Base-by-base conservation (phyloP, 2,113 vertebrate species). In the Porphyrio hochstetteri region DNA sequence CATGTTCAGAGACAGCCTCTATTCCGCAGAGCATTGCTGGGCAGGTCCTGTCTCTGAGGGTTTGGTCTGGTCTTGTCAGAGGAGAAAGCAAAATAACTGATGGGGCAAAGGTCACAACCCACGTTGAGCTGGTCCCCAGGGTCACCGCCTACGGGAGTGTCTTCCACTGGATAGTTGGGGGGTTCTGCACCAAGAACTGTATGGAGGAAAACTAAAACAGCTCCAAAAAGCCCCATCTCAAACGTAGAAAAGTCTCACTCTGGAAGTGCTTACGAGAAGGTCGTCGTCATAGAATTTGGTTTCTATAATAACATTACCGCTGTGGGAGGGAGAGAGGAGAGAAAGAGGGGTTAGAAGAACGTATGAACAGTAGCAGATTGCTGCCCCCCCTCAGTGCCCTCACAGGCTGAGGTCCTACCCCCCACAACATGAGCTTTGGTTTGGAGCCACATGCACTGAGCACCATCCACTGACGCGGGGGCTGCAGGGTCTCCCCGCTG, bases 251-350 rank as follows among this genome's bases (percentile, higher is more conserved):
- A 99, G 99, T 96, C 99, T 99, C 97, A 99, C 99, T 97, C 98
- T 98, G 94, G 99, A 99, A 91, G 99, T 99, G 98, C 99, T 99
- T 97, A 99, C 99, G 3, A 99, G 99, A 96, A 99, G 99, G 52
- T 99, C 98, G 14, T 99, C 99, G 27, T 99, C 99, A 84, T 98
- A 99, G 98, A 99, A 99, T 98, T 99, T 99, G 84, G 99, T 99
- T 98, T 99, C 99, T 98, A 99, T 99, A 97, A 99, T 99, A 94
- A 99, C 99, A 69, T 99, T 99, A 78, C 99, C 99, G 71, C 99
- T 99, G 98, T 13, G 95, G 92, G 89, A 56, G 95, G 63, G 93
- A 56, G 96, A 75, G 88, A 90, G 33, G 92, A 94, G 40, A 88
- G 63, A 86, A 95, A 76, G 64, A 94, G 35, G 24, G 2, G 7